Evolutionary conservation across 2,888 invertebrate genomes (phyloP), one percentile per base, ranked within the genome.

Genomic region (Morpho achilles): DNA sequence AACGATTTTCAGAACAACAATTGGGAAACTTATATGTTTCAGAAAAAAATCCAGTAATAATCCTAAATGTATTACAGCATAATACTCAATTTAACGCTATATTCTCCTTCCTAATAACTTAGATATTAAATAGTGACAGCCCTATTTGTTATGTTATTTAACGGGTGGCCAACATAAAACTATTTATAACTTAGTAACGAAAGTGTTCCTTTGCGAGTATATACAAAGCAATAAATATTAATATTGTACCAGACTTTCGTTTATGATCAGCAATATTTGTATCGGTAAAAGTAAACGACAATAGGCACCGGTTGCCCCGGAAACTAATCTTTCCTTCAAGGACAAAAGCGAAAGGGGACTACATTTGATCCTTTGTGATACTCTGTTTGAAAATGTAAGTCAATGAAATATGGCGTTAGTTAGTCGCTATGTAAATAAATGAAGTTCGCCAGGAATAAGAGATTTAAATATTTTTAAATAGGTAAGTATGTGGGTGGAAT

Each of bases 221-320:
- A 78, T 78, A 77, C 73, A 66, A 73, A 73, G 80, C 74, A 79
- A 83, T 89, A 87, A 87, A 87, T 87, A 84, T 84, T 86, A 87
- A 85, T 87, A 86, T 78, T 66, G 74, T 63, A 69, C 73, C 69
- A 73, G 85, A 84, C 74, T 87, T 87, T 84, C 77, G 75, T 81
- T 83, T 83, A 81, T 78, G 76, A 77, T 69, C 73, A 71, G 75
- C 71, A 71, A 75, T 68, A 70, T 69, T 65, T 63, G 67, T 71
- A 69, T 69, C 69, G 68, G 67, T 64, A 70, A 71, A 72, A 75
- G 75, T 72, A 49, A 75, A 77, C 65, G 68, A 79, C 74, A 78
- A 73, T 74, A 64, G 69, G 64, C 71, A 61, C 63, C 63, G 62
- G 64, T 68, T 71, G 66, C 71, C 66, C 69, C 67, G 67, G 64